phyloP scores from a whole-genome alignment of 2,113 vertebrate genomes.

The Ammodytes marinus region DNA sequence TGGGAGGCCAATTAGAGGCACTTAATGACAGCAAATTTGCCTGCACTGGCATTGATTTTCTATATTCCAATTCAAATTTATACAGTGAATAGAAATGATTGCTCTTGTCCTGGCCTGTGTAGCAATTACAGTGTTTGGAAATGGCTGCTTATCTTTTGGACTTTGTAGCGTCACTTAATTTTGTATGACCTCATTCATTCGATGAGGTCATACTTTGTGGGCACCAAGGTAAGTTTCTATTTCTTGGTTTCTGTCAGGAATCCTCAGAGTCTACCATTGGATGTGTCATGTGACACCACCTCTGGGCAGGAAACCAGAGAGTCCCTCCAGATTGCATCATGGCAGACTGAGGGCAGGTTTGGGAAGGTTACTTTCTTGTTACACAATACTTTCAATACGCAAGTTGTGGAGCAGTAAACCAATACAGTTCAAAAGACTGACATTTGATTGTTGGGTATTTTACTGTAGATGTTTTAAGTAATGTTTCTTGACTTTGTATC shows the following conservation, averaged over 20 bases:
- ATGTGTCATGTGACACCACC: slow-evolving; percentile 44
- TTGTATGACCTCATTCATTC: neutral
- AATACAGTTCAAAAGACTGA: neutral
- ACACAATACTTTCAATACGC: neutral
- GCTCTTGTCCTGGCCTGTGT: slow-evolving; percentile 16
- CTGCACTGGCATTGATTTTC: slow-evolving; percentile 44
- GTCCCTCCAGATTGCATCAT: slow-evolving; percentile 23
- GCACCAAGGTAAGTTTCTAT: slow-evolving; percentile 27
- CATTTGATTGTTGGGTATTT: neutral
- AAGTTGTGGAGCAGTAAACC: neutral
- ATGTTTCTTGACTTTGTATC: neutral
- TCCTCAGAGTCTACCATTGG: slow-evolving; percentile 14
- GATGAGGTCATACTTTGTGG: slow-evolving; percentile 37
- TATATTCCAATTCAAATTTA: slow-evolving; percentile 56
- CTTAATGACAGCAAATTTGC: slow-evolving; percentile 36
- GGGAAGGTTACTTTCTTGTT: slow-evolving; percentile 15
- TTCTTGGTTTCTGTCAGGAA: slow-evolving; percentile 17
- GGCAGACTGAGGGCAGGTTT: slow-evolving; percentile 1
- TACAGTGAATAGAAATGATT: slow-evolving; percentile 36
- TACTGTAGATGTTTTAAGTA: neutral
- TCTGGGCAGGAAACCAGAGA: slow-evolving; percentile 34
- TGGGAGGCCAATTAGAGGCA: slow-evolving; percentile 50
- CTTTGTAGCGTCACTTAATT: slow-evolving; percentile 8
- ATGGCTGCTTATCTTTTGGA: slow-evolving; percentile 17
- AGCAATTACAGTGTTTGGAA: slow-evolving; percentile 8